Percentiles rank a stretch among this genome's conserved stretches.
Evolutionary conservation across 2,888 invertebrate species (phyloP).

Genomic region (Hydroisotoma schaefferi): DNA sequence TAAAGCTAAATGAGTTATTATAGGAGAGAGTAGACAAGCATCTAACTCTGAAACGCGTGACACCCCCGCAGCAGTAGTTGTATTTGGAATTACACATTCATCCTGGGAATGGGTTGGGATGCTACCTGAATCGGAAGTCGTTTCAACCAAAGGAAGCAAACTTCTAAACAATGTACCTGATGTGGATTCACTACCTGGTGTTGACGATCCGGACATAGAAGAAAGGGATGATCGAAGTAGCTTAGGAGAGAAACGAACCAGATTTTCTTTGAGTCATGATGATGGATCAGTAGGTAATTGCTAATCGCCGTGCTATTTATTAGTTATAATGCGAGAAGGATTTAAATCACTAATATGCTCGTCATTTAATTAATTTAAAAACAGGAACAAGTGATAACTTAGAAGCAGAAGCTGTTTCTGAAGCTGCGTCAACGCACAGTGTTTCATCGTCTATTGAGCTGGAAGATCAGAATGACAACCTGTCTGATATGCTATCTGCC

Average conservation of each 20-base stretch:
- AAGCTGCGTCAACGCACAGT: slow-evolving; percentile 92
- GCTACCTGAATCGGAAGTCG: slow-evolving; percentile 57
- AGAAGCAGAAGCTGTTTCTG: slow-evolving; percentile 93
- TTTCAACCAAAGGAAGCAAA: slow-evolving; percentile 26
- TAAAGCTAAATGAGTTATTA: neutral
- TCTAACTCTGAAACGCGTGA: neutral
- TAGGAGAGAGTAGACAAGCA: slow-evolving; percentile 6
- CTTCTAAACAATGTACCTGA: slow-evolving; percentile 31
- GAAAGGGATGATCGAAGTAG: slow-evolving; percentile 40
- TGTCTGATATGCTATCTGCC: slow-evolving; percentile 96
- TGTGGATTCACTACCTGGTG: slow-evolving; percentile 23
- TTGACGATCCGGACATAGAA: slow-evolving; percentile 49
- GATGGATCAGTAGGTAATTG: slow-evolving; percentile 73
- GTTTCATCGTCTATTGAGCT: slow-evolving; percentile 82
- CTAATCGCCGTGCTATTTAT: neutral
- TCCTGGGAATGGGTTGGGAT: slow-evolving; percentile 64
- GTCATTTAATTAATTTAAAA: slow-evolving; percentile 3
- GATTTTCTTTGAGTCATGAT: slow-evolving; percentile 81
- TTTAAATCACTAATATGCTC: neutral
- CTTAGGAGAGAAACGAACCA: slow-evolving; percentile 55
- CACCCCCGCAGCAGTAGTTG: slow-evolving; percentile 56
- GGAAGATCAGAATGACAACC: slow-evolving; percentile 75
- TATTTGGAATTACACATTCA: slow-evolving; percentile 64
- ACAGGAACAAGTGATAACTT: slow-evolving; percentile 80
- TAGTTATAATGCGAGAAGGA: neutral